phyloP scores from a whole-genome alignment of 2,113 vertebrate species.

The Hirundichthys speculiger region DNA sequence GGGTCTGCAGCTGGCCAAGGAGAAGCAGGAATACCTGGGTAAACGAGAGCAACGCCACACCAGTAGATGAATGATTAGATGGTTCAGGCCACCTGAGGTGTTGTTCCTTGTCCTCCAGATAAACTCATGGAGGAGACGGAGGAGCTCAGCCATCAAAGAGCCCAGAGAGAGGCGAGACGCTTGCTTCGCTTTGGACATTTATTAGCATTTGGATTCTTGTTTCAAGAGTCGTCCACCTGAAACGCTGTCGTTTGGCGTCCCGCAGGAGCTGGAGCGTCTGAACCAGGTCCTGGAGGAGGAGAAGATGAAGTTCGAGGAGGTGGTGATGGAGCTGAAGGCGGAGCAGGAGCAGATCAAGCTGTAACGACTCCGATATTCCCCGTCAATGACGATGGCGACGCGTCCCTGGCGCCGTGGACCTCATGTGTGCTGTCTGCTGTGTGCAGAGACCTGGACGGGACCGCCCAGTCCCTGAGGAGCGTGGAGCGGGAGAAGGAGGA shows the following conservation, averaged over 20 bases:
- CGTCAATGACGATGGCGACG: constrained; percentile 23
- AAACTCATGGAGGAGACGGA: constrained; percentile 98
- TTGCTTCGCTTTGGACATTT: background rate
- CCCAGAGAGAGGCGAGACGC: constrained; percentile 88
- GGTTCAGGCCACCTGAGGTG: background rate
- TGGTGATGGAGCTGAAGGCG: constrained; percentile 89
- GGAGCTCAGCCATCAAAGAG: constrained; percentile 92
- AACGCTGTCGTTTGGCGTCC: constrained; percentile 18
- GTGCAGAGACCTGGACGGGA: constrained; percentile 91
- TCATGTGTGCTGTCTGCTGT: background rate
- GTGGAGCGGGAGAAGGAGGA: constrained; percentile 93
- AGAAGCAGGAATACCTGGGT: constrained; percentile 98
- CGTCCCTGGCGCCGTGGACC: constrained; percentile 66
- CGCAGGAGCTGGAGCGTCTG: constrained; percentile 91
- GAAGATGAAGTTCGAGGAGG: constrained; percentile 94
- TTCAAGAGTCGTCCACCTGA: too few species aligned
- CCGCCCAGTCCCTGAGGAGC: constrained; percentile 87
- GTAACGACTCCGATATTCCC: constrained; percentile 62
- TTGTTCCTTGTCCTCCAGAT: constrained; percentile 80
- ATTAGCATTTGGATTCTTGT: background rate
- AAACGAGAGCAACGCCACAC: constrained; percentile 21
- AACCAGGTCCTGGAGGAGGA: constrained; percentile 94
- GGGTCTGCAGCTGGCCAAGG: constrained; percentile 96
- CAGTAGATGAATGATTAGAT: background rate
- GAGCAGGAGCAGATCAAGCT: constrained; percentile 95